Evolutionary conservation across 2,113 vertebrate species (phyloP), one percentile per base, ranked within the genome.

Genomic region (Mohoua ochrocephala): DNA sequence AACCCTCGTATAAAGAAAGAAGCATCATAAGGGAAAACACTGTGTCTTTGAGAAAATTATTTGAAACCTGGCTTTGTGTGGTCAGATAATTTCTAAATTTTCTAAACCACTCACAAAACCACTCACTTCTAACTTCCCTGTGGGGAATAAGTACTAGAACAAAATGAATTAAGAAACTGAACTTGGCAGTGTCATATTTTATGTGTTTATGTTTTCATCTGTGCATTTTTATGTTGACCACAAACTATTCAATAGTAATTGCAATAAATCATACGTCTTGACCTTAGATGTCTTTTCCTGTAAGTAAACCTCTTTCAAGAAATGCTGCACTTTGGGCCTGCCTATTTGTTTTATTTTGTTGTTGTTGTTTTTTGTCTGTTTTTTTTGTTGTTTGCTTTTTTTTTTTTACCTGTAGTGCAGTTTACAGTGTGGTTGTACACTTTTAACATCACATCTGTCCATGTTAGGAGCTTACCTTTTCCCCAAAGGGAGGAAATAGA

Each of bases 131-230:
- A 92, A 74, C 14, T 86, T 26, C 14, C 31, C 33, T 35, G 35
- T 60, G 54, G 27, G 4, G 23, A 89, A 44, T 68, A 57, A 91
- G 7, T 68, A 33, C 15, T 18, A 65, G 31, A 83, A 83, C 6
- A 74, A 94, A 94, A 74, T 84, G 10, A 69, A 85, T 78, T 86
- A 82, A 83, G 49, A 87, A 92, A 83, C 37, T 81, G 77, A 92
- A 65, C n/a, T 53, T 86, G 59, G 87, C 60, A 92, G 39, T 8
- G 4, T 50, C 15, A n/a, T 92, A 31, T 76, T 83, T 96, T 70
- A 87, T 76, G 13, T 73, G 44, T 87, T 92, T 85, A 41, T 95
- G 31, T 57, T 88, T 93, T 67, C 10, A 53, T 53, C 70, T 47
- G 9, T 54, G 19, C 11, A 39, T 93, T 96, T 91, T 95, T 94